phyloP scores from a whole-genome alignment of 2,888 invertebrate genomes.

The Anaspis maculata region DNA sequence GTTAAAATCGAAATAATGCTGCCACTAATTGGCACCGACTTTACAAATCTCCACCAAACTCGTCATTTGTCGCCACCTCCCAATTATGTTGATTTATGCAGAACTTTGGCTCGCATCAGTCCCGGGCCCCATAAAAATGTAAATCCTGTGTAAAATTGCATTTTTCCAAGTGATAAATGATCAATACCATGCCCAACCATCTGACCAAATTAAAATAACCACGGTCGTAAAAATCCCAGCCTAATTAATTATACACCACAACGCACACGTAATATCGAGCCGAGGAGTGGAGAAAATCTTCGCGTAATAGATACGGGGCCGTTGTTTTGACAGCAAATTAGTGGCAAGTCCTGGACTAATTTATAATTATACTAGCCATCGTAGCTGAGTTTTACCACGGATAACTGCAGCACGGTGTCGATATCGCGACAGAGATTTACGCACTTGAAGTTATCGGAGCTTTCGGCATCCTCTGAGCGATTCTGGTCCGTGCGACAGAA shows the following conservation, averaged over 20 bases:
- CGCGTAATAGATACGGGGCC: too few species aligned
- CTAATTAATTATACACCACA: conserved; percentile 29
- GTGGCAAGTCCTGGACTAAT: conserved; percentile 38
- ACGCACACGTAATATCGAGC: conserved; percentile 29
- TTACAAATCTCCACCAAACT: too few species aligned
- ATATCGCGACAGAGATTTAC: conserved; percentile 39
- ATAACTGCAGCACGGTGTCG: conserved; percentile 36
- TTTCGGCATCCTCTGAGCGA: conserved; percentile 14
- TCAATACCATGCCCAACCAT: too few species aligned
- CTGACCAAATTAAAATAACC: conserved; percentile 17
- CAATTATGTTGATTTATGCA: too few species aligned
- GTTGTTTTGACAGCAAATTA: conserved; percentile 41
- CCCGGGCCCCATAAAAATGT: too few species aligned
- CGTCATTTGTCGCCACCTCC: too few species aligned
- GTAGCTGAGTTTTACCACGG: conserved; percentile 37
- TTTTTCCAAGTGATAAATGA: too few species aligned
- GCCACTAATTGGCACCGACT: too few species aligned
- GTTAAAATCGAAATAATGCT: too few species aligned
- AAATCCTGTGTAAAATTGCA: too few species aligned
- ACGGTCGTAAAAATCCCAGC: conserved; percentile 16
- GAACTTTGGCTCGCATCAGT: too few species aligned
- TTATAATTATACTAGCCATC: conserved; percentile 40
- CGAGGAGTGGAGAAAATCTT: too few species aligned
- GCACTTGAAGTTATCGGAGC: conserved; percentile 26
- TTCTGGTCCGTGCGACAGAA: conserved; percentile 13